Evolutionary conservation across 2,797 vertebrate genomes (phyloP).

Genomic region (Hydrocynus forskahlii): DNA sequence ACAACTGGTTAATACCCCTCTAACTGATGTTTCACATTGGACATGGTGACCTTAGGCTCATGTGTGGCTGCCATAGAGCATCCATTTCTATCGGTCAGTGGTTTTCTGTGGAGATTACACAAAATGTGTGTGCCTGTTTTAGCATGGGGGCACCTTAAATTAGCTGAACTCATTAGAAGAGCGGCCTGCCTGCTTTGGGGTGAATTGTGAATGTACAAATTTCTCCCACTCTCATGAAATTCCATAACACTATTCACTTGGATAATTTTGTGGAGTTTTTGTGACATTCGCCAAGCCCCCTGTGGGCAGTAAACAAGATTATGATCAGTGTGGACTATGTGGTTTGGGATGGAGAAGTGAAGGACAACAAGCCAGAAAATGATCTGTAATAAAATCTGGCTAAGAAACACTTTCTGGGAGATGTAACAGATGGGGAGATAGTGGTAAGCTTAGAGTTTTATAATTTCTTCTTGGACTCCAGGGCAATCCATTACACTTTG

Average conservation of each 20-base stretch:
- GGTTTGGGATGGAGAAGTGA: background rate
- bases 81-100: too few species aligned
- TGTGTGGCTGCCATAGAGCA: too few species aligned
- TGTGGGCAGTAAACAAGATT: constrained; percentile 4
- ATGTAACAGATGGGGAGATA: background rate
- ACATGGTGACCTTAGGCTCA: too few species aligned
- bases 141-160: too few species aligned
- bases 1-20: too few species aligned
- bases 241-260: background rate
- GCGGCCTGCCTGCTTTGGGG: too few species aligned
- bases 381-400: background rate
- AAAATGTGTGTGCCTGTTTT: too few species aligned
- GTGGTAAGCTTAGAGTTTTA: background rate
- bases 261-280: background rate
- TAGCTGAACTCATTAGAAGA: too few species aligned
- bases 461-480: background rate
- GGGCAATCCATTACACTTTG: background rate
- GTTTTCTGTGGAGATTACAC: too few species aligned
- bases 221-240: too few species aligned
- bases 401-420: background rate
- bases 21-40: too few species aligned
- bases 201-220: too few species aligned
- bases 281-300: background rate
- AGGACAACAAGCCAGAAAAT: background rate
- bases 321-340: background rate